A percentile compares a stretch with the other conserved stretches of the same genome.
Conservation (phyloP, 2,113 vertebrate species). For the Leptosomus discolor region DNA sequence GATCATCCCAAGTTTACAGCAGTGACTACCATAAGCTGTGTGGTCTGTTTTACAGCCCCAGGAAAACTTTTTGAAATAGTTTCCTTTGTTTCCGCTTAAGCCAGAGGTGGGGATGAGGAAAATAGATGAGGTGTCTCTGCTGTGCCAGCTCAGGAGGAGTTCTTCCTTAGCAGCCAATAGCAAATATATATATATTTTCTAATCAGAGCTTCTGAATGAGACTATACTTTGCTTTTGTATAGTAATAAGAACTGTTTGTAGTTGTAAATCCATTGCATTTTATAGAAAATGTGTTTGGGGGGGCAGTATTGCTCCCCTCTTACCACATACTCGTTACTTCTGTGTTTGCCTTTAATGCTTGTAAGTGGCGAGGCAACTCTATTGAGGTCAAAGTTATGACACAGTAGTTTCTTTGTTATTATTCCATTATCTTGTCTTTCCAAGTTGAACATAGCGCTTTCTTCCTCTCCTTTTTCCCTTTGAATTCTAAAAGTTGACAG, state of each 20-base stretch:
- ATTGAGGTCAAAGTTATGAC: background rate
- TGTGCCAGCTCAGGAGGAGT: background rate
- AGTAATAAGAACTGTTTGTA: background rate
- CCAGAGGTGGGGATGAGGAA: background rate
- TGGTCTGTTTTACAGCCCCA: background rate
- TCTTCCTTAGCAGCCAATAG: background rate
- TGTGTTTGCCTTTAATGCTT: background rate
- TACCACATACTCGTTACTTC: background rate
- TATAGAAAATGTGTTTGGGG: background rate
- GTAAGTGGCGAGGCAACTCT: background rate
- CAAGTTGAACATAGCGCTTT: background rate
- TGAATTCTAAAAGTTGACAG: background rate
- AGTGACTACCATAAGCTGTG: background rate
- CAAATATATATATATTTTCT: background rate
- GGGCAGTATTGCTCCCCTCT: background rate
- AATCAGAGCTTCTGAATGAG: background rate
- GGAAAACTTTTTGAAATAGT: background rate
- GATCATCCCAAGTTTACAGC: background rate
- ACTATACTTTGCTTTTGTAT: background rate
- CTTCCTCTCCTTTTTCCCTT: background rate
- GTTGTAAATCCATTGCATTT: background rate
- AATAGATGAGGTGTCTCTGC: background rate
- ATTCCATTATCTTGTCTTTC: background rate
- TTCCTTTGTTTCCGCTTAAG: background rate
- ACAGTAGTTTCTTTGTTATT: background rate